Base-by-base conservation (phyloP, 2,797 vertebrate species). In the Trachops cirrhosus region DNA sequence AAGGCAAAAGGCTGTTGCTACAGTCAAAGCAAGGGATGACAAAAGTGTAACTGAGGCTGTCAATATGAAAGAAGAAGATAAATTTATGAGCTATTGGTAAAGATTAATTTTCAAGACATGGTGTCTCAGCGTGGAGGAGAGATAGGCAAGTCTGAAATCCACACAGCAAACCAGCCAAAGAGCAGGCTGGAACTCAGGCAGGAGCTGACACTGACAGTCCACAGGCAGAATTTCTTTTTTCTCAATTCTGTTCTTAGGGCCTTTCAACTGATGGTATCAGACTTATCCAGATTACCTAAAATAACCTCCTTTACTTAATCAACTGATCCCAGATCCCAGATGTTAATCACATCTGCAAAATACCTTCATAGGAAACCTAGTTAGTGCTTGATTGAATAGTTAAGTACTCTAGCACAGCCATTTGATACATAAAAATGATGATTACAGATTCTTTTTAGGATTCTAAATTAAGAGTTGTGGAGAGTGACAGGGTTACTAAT, bases 261-360 rank as follows among this genome's bases (percentile, higher is more conserved):
- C 29, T 90, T 90, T 94, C 64, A 70, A 46, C 9, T n/a, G 15
- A 85, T 54, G 46, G 22, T 46, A 46, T 62, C 52, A 80, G 32
- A 91, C 8, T 48, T 26, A 84, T 62, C 22, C 39, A 85, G 48
- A 37, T 67, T 37, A 86, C 50, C 29, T 37, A 86, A 50, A 93
- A 85, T 50, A 57, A 90, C 34, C 50, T 77, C 24, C n/a, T 50
- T 79, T 74, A 71, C 4, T 74, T 39, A 75, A 24, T 90, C 37
- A 71, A 50, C 32, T 91, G 37, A 91, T 75, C 59, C 9, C 48
- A 78, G 32, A 91, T 79, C 59, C 9, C 48, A 83, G 46, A 10
- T 68, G 16, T 59, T 96, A 89, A 57, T 88, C 67, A n/a, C 11
- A 92, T 46, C 52, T 94, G 79, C 64, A 84, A 78, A 79, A 85